Evolutionary conservation across 2,888 invertebrate species (phyloP), one percentile per base, ranked within the genome.

Genomic region (Machimus rusticus): DNA sequence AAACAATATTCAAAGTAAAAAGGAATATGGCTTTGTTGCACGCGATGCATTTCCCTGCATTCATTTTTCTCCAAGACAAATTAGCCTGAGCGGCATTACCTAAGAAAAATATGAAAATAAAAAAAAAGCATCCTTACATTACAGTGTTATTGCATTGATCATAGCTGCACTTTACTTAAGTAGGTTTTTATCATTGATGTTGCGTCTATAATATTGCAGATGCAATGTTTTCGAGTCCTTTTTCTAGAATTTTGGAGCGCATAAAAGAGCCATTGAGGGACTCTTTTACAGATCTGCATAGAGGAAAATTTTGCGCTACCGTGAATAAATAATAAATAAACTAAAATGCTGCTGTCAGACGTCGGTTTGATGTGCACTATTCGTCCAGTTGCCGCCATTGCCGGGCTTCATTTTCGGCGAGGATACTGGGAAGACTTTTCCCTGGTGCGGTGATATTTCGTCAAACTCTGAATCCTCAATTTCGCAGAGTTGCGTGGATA

Each of bases 401-500:
- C 43, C 55, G 74, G 46, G 39, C 39, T 79, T 78, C 12, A 23
- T 23, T 85, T 77, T 57, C 19, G 43, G 34, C 37, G 66, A 8
- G 31, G 16, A 14, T 79, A n/a, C 31, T 2, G 74, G 46, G n/a
- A 43, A 14, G 34, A 31, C 57, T 57, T 57, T 55, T 79, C 51
- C 28, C 4, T 39, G n/a, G 19, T 57, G 74, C 46, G 87, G 66
- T 34, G 57, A 43, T 39, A 88, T 77, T 19, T 92, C 92, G 92
- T 96, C 96, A 90, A 94, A 95, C 92, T 97, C 97, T 77, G 96
- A 96, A 93, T 97, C 97, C 93, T 98, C 98, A 91, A 98, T 97
- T 94, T 98, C 98, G 94, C 98, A 98, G 89, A 98, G 94, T 92
- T 96, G 96, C 86, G 96, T 96, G 86, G 98, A 98, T 90, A 97